Conservation (phyloP, 53 echinoderm and acorn worm species). For the Holothuria leucospilota region DNA sequence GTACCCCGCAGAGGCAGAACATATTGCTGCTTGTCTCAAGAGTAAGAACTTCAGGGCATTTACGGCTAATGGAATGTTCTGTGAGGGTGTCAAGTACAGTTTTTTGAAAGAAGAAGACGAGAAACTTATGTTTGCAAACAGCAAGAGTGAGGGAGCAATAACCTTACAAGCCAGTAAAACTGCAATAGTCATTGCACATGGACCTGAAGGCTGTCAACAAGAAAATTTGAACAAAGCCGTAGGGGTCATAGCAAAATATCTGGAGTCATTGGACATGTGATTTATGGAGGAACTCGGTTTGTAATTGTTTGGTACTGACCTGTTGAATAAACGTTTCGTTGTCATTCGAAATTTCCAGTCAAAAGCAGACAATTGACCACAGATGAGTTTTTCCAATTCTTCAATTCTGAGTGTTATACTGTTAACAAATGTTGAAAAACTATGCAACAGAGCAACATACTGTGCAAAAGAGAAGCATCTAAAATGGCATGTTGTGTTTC, state of each 20-base stretch:
- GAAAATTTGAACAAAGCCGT: constrained; percentile 78
- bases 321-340: too few species aligned
- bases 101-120: constrained; percentile 78
- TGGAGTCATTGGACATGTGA: constrained; percentile 74
- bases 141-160: constrained; percentile 65
- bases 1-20: constrained; percentile 19
- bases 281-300: not conserved
- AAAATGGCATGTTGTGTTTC: too few species aligned
- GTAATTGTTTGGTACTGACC: too few species aligned
- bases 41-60: constrained; percentile 65
- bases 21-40: constrained; percentile 69
- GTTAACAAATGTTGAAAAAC: too few species aligned
- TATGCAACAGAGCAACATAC: too few species aligned
- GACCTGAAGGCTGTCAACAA: constrained; percentile 74
- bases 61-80: constrained; percentile 55
- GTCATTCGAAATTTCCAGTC: too few species aligned
- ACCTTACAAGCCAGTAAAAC: constrained; percentile 77
- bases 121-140: constrained; percentile 69
- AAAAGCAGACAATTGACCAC: too few species aligned
- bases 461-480: too few species aligned
- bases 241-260: constrained; percentile 76
- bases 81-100: constrained; percentile 67
- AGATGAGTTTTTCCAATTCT: too few species aligned
- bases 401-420: too few species aligned
- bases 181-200: constrained; percentile 60